Evolutionary conservation across 2,888 invertebrate genomes (phyloP).

Genomic region (Antheraea yamamai): DNA sequence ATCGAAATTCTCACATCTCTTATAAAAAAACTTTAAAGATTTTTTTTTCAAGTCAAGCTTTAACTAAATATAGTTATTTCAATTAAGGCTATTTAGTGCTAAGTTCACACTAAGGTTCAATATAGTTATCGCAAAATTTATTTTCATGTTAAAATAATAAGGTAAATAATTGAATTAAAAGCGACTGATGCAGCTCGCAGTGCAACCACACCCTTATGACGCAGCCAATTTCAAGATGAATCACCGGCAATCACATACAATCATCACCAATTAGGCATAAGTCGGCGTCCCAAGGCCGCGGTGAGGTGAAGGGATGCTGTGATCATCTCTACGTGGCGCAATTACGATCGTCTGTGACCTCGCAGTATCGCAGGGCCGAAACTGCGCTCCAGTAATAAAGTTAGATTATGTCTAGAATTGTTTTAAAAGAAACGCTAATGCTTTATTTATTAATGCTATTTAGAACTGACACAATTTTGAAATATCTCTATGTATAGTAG

Average conservation of each 20-base stretch:
- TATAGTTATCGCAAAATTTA: not conserved
- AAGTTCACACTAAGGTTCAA: not conserved
- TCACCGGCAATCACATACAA: slow-evolving; percentile 52
- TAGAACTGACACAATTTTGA: not conserved
- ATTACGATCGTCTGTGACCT: slow-evolving; percentile 48
- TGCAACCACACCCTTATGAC: slow-evolving; percentile 20
- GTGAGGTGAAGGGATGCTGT: slow-evolving; percentile 57
- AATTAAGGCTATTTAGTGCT: too few species aligned
- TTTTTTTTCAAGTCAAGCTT: too few species aligned
- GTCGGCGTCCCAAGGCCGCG: slow-evolving; percentile 52
- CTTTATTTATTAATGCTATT: not conserved
- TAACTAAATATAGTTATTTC: too few species aligned
- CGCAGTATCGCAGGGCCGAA: slow-evolving; percentile 40
- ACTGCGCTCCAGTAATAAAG: slow-evolving; percentile 35
- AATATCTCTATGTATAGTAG: not conserved
- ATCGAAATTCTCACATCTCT: too few species aligned
- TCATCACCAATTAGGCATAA: slow-evolving; percentile 54
- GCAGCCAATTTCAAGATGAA: slow-evolving; percentile 36
- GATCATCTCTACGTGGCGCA: slow-evolving; percentile 53
- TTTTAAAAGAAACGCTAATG: slow-evolving; percentile 10
- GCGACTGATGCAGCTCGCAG: slow-evolving; percentile 19
- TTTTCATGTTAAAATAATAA: not conserved
- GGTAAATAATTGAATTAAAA: not conserved
- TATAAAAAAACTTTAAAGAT: too few species aligned
- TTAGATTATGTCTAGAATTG: slow-evolving; percentile 14